Base-by-base conservation (phyloP, 2,113 vertebrate species). In the Pipra filicauda region DNA sequence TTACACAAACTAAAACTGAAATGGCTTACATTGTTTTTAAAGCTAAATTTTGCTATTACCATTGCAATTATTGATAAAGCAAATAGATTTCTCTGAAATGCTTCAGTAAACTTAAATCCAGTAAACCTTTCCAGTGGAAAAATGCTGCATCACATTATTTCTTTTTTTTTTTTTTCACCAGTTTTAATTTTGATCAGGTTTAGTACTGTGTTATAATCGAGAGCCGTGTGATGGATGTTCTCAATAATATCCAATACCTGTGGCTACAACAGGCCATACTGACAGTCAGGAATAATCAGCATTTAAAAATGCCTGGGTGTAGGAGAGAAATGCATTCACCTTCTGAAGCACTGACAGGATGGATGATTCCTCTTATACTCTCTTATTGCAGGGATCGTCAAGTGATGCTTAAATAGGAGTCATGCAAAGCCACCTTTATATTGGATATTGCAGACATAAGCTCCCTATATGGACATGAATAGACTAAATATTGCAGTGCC, bases 251-350 rank as follows among this genome's bases (percentile, higher is more conserved):
- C 37, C 57, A 75, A 19, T 67, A 95, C 93, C 89, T 75, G 76
- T 93, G 89, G 93, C 84, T 95, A 82, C 73, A 69, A 69, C 23
- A 76, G 24, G 39, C 57, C 27, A 19, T 3, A 14, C 39, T 87
- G 91, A 43, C 76, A 87, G 73, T 24, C 91, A 93, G 70, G 54
- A 82, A 91, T 72, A 87, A 95, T 91, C 93, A 88, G 70, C 77
- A 85, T 69, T 84, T 89, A 69, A 81, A 74, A 66, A 54, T 78
- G 86, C 27, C 70, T 93, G 57, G 30, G 35, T 82, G 49, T 27
- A 72, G 51, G 70, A 75, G 59, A 55, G 86, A 91, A 87, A 94
- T 54, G n/a, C 44, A 79, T 94, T 85, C 35, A 48, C 11, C n/a
- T 75, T 89, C 87, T 79, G 66, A 76, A 79, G 89, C 78, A 62